These are phyloP conservation scores for Poecilia latipinna DNA, from an alignment of 2,113 vertebrate species.

Conservation along the genomic window DNA sequence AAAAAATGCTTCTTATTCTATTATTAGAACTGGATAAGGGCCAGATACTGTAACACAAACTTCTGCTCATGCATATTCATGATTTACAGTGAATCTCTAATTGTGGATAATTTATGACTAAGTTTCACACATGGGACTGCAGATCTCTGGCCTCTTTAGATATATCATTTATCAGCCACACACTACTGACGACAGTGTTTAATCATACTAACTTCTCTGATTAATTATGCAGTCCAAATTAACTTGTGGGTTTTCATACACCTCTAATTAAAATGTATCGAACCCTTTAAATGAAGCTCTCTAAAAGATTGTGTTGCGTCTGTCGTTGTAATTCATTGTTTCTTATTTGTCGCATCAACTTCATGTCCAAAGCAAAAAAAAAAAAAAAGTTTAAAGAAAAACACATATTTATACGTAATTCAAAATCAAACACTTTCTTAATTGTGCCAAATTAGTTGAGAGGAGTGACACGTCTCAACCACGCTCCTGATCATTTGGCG, in stretches of 20 bases:
- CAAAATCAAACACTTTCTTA: background rate
- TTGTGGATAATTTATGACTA: slow-evolving; percentile 62
- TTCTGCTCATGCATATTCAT: slow-evolving; percentile 65
- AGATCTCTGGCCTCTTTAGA: slow-evolving; percentile 38
- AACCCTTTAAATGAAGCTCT: no score
- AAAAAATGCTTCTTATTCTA: background rate
- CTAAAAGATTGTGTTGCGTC: no score
- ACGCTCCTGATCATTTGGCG: no score
- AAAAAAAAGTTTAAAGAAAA: no score
- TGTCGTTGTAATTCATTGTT: no score
- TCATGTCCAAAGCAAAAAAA: no score
- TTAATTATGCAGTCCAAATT: slow-evolving; percentile 45
- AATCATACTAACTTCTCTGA: slow-evolving; percentile 53
- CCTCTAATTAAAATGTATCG: background rate
- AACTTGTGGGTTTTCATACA: slow-evolving; percentile 1
- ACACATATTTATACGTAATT: background rate
- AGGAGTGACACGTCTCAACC: background rate
- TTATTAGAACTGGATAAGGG: background rate
- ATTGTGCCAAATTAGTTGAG: background rate
- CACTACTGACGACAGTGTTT: slow-evolving; percentile 30
- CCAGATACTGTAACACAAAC: slow-evolving; percentile 31
- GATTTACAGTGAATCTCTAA: slow-evolving; percentile 28
- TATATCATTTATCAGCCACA: slow-evolving; percentile 42
- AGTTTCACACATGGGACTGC: slow-evolving; percentile 45
- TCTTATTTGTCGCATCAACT: no score